phyloP scores from a whole-genome alignment of 2,888 invertebrate species.

The Habroteleia sp. region DNA sequence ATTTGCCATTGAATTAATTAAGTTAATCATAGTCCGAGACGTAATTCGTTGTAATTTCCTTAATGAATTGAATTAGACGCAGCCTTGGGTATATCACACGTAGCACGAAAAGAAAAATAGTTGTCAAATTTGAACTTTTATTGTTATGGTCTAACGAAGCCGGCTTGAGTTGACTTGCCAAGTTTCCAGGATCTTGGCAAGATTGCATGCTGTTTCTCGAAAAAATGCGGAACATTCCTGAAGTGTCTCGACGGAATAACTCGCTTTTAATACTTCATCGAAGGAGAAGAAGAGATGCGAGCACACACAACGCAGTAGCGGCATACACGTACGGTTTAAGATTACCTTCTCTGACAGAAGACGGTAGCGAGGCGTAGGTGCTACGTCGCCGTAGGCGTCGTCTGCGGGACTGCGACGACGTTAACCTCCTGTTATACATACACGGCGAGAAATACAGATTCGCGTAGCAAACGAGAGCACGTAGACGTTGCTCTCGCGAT shows the following conservation, averaged over 20 bases:
- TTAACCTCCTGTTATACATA: conserved; percentile 62
- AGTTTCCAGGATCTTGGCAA: conserved; percentile 47
- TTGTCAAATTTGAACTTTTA: no score
- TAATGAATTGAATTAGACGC: conserved; percentile 35
- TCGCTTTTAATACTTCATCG: conserved; percentile 62
- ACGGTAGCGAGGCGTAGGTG: conserved; percentile 76
- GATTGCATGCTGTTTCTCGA: conserved; percentile 44
- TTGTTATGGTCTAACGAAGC: no score
- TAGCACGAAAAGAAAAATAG: neutral
- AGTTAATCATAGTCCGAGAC: conserved; percentile 46
- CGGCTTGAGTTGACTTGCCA: neutral
- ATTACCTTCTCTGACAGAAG: conserved; percentile 75
- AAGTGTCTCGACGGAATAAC: conserved; percentile 60
- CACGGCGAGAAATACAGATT: conserved; percentile 6
- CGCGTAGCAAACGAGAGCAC: conserved; percentile 31
- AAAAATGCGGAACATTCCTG: conserved; percentile 60
- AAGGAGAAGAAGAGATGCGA: conserved; percentile 39
- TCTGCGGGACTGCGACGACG: conserved; percentile 61
- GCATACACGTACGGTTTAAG: conserved; percentile 72
- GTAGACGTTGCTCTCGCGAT: conserved; percentile 14
- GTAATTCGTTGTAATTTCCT: conserved; percentile 45
- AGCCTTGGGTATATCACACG: neutral
- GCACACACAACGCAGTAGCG: conserved; percentile 69
- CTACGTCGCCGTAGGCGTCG: conserved; percentile 73
- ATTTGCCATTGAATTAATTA: conserved; percentile 60